Evolutionary conservation across 2,113 vertebrate species (phyloP), one percentile per base, ranked within the genome.

Genomic region (Sisor rabdophorus): DNA sequence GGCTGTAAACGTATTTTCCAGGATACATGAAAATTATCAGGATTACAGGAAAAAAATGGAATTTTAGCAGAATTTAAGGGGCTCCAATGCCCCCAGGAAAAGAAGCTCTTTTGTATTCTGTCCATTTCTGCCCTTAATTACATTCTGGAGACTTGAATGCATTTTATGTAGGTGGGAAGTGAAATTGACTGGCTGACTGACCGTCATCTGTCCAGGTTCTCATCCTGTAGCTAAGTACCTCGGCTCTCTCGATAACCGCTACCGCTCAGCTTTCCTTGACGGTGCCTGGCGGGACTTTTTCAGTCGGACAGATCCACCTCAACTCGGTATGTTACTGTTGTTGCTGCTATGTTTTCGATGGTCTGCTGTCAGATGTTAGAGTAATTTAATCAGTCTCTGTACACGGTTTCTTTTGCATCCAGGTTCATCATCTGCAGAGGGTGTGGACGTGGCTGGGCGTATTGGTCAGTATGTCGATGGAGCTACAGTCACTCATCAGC

Each of bases 161-260:
- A n/a, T n/a, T n/a, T n/a, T n/a, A n/a, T n/a, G n/a, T n/a, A n/a
- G n/a, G n/a, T 65, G 32, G n/a, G 2, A 15, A 44, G 36, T 47
- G 22, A 32, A 7, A 16, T 5, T 24, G 36, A 20, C 11, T 26
- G n/a, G 9, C 15, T 56, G 11, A 30, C 17, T 44, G 40, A 44
- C 40, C 8, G 13, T 20, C 4, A 2, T 50, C 1, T 79, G 11
- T 3, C 0, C 86, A 94, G 93, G 92, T 64, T 91, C 92, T 73
- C 93, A 94, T 74, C 91, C 92, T 0, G 91, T 93, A 13, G 92
- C 92, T 59, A 92, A 92, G 84, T 91, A 93, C 78, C 71, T 93
- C 77, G 92, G 89, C 19, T 89, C 87, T 1, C 71, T 93, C 1
- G 93, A 93, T 72, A 89, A 87, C 58, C 88, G 88, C 61, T 94